Conservation (phyloP, 2,113 vertebrate species). For the Cathartes aura region DNA sequence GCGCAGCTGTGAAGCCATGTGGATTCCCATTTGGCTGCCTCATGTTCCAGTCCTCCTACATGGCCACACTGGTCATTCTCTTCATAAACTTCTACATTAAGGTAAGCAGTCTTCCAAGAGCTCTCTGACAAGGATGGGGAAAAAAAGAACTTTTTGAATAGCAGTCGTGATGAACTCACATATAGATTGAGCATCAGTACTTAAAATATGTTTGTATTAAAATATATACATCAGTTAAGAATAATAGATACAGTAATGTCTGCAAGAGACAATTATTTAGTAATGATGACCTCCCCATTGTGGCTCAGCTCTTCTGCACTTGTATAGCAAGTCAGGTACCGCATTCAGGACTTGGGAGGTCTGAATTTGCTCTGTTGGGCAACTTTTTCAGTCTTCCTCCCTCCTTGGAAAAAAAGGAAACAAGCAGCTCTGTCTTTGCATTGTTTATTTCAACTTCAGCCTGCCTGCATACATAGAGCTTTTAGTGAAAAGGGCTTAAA, state of each 20-base stretch:
- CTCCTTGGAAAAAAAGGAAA: background rate
- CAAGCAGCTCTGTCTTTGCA: background rate
- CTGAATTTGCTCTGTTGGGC: background rate
- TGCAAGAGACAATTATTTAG: background rate
- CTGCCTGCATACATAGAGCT: background rate
- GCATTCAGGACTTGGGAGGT: background rate
- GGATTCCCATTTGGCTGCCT: slow-evolving; percentile 88
- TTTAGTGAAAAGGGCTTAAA: background rate
- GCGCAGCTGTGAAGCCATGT: slow-evolving; percentile 83
- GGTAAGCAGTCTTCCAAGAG: slow-evolving; percentile 67
- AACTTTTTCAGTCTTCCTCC: background rate
- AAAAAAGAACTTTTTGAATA: background rate
- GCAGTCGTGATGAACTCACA: background rate
- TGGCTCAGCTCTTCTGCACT: background rate
- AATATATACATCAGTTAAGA: background rate
- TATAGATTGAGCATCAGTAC: background rate
- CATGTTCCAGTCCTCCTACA: slow-evolving; percentile 89
- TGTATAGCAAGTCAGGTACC: background rate
- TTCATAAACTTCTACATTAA: slow-evolving; percentile 89
- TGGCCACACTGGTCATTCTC: slow-evolving; percentile 85
- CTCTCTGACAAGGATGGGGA: background rate
- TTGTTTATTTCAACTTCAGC: background rate
- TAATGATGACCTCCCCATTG: background rate
- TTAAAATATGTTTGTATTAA: background rate
- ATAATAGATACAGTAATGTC: background rate